Percentiles rank a stretch among this genome's conserved stretches.
Evolutionary conservation across 2,888 invertebrate species (phyloP).

Genomic region (Drosophila anomalata): DNA sequence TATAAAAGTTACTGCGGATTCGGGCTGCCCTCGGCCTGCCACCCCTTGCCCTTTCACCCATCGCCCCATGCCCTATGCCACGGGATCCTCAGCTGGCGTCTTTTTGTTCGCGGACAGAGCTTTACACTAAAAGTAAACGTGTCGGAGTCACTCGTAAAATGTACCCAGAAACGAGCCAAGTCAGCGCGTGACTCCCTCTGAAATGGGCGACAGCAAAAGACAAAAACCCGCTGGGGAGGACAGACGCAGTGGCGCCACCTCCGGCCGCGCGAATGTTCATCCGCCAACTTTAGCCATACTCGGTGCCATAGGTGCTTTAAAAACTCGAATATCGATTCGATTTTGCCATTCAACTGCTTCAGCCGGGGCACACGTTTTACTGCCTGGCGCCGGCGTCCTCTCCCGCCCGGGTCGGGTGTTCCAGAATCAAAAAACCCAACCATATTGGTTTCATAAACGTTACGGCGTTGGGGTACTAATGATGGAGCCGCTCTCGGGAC

Average conservation of each 20-base stretch:
- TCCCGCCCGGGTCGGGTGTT: neutral
- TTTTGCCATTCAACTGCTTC: neutral
- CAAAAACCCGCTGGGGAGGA: neutral
- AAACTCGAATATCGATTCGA: constrained; percentile 2
- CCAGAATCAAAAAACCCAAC: neutral
- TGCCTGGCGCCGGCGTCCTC: neutral
- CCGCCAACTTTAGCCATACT: too few relatives aligned
- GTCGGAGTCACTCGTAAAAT: constrained; percentile 64
- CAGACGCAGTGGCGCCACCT: constrained; percentile 1
- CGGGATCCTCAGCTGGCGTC: constrained; percentile 1
- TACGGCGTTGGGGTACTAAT: neutral
- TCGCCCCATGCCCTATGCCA: neutral
- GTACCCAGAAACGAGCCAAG: constrained; percentile 16
- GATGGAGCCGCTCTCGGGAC: neutral
- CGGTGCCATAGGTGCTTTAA: neutral
- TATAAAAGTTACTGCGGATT: constrained; percentile 25
- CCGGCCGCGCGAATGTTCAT: neutral
- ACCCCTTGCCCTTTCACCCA: neutral
- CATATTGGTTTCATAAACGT: constrained; percentile 4
- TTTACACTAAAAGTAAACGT: constrained; percentile 72
- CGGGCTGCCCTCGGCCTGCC: constrained; percentile 9
- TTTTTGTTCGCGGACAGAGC: constrained; percentile 28
- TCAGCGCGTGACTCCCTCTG: constrained; percentile 25
- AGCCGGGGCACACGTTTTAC: neutral
- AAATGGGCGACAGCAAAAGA: constrained; percentile 7